Evolutionary conservation across 2,797 vertebrate genomes (phyloP).

Genomic region (Crenichthys baileyi): DNA sequence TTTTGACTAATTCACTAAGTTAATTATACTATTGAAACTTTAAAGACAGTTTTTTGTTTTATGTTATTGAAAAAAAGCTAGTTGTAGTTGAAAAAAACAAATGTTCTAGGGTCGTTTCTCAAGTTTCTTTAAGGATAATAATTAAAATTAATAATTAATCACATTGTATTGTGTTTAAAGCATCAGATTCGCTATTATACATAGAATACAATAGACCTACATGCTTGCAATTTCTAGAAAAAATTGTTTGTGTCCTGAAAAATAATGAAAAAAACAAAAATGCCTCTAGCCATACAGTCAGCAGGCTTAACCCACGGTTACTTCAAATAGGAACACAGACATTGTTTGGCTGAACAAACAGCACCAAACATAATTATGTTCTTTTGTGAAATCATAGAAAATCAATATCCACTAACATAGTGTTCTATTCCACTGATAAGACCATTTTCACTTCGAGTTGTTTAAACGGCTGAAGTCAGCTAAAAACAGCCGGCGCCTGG

Average conservation of each 20-base stretch:
- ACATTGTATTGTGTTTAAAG: neutral
- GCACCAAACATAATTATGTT: neutral
- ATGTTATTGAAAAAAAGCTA: neutral
- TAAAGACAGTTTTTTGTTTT: neutral
- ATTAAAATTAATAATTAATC: neutral
- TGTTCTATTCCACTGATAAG: neutral
- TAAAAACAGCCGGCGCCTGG: neutral
- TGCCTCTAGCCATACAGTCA: neutral
- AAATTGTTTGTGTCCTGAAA: neutral
- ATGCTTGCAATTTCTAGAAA: neutral
- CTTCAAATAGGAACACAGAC: neutral
- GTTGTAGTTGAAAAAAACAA: neutral
- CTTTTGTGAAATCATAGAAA: neutral
- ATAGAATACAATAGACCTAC: neutral
- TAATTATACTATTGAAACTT: neutral
- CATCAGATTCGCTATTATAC: neutral
- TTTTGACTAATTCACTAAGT: neutral
- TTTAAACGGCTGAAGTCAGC: neutral
- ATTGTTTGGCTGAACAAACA: neutral
- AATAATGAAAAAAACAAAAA: neutral
- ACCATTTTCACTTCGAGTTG: neutral
- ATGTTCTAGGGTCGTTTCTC: neutral
- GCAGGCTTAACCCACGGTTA: neutral
- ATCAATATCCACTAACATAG: neutral
- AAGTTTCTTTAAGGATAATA: neutral